Percentiles rank a stretch among this genome's conserved stretches.
Conservation (phyloP, 2,888 invertebrate genomes). For the Rhingia campestris region DNA sequence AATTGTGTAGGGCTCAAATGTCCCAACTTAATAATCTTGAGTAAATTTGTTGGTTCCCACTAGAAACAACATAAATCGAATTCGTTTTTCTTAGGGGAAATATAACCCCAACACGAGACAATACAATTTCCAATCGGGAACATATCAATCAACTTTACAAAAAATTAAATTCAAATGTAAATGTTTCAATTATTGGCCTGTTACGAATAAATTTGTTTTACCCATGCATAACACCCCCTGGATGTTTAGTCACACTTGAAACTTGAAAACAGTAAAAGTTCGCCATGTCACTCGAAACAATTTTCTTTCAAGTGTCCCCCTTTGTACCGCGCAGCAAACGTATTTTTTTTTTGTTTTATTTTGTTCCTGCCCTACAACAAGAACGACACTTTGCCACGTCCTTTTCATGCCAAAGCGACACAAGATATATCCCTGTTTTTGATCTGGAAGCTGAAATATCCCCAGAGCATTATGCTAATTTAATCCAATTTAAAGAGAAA, state of each 20-base stretch:
- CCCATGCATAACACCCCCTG: slow-evolving; percentile 49
- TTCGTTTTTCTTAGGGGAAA: no score
- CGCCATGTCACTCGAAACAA: slow-evolving; percentile 49
- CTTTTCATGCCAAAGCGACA: slow-evolving; percentile 43
- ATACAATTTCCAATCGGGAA: no score
- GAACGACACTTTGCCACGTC: slow-evolving; percentile 56
- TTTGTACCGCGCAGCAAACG: slow-evolving; percentile 29
- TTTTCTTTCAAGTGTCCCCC: slow-evolving; percentile 49
- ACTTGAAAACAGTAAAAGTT: slow-evolving; percentile 46
- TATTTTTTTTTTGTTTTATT: neutral
- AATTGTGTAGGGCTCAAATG: no score
- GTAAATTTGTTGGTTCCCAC: no score
- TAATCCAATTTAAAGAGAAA: slow-evolving; percentile 68
- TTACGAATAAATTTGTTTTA: slow-evolving; percentile 65
- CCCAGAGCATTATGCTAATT: slow-evolving; percentile 74
- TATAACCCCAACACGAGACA: no score
- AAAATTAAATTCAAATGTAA: slow-evolving; percentile 27
- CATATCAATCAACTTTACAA: no score
- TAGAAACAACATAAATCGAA: no score
- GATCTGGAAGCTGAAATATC: slow-evolving; percentile 64
- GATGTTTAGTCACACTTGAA: slow-evolving; percentile 65
- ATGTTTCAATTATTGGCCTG: slow-evolving; percentile 72
- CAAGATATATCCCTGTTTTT: slow-evolving; percentile 65
- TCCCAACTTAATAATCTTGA: no score
- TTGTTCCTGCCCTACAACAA: neutral